Base-by-base conservation (phyloP, 1,140 invertebrate genomes). In the Cyclina sinensis region DNA sequence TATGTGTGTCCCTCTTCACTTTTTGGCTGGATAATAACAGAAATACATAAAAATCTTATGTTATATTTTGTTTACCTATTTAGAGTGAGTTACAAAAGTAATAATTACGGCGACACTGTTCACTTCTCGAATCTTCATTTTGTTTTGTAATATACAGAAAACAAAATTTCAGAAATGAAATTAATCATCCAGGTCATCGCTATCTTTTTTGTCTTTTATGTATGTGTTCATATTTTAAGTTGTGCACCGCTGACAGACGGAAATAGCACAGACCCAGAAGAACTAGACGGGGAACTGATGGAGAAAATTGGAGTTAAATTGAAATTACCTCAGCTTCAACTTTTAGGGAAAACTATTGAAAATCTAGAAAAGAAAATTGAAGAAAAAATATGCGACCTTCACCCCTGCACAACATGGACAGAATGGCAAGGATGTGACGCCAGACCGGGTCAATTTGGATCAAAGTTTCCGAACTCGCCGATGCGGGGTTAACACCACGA, bases 331-430 rank as follows among this genome's bases (percentile, higher is more conserved):
- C 3, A 16, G 5, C n/a, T 70, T 14, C 30, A n/a, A 21, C 30
- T 70, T 16, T 14, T 70, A 5, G 65, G 65, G 14, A 37, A 39
- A 39, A 70, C 65, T 37, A 37, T 70, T 4, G 35, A 70, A n/a
- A 37, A 70, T 4, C 11, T 70, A 16, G 30, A 70, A 39, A 16
- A 70, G 14, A 54, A 54, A 21, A 37, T 70, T 16, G 11, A 70
- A 70, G 30, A 70, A 37, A 54, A 54, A 37, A 70, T 70, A 3
- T 70, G 30, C 30, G 65, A n/a, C 35, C 30, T 70, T n/a, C 65
- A 70, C 39, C 35, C 32, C 3, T 70, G 65, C 30, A 18, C 35
- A 18, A 35, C 30, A 39, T 70, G 65, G 65, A 70, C 24, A 11
- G 3, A 35, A n/a, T 70, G 65, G 65, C 18, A 16, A 18, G 18